Evolutionary conservation across 2,113 vertebrate genomes (phyloP).

Genomic region (Lophotis ruficrista): DNA sequence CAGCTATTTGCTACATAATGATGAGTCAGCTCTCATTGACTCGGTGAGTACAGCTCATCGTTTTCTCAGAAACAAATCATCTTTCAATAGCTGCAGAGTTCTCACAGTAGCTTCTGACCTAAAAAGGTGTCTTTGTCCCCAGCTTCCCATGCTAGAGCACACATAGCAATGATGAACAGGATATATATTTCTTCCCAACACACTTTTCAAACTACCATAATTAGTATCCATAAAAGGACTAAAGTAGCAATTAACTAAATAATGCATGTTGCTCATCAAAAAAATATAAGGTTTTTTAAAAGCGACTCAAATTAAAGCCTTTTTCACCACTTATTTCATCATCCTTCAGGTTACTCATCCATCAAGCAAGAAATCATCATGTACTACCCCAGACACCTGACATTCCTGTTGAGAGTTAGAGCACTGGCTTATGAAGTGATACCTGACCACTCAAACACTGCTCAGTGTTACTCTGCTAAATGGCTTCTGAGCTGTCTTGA

Average conservation of each 20-base stretch:
- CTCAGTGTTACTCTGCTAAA: constrained; percentile 1
- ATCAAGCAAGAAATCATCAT: not conserved
- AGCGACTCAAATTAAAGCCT: not conserved
- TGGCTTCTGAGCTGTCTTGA: not conserved
- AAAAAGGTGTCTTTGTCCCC: not conserved
- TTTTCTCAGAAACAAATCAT: constrained; percentile 12
- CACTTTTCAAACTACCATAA: not conserved
- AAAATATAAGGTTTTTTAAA: constrained; percentile 21
- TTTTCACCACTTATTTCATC: constrained; percentile 3
- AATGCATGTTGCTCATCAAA: constrained; percentile 20
- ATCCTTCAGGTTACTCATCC: not conserved
- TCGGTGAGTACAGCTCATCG: not conserved
- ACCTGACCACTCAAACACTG: not conserved
- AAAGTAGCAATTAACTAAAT: constrained; percentile 50
- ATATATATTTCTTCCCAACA: not conserved
- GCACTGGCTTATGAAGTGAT: not conserved
- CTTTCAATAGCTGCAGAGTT: not conserved
- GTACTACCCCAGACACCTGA: not conserved
- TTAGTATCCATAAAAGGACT: not conserved
- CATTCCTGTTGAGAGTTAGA: not conserved
- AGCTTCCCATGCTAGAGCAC: not conserved
- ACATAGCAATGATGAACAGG: not conserved
- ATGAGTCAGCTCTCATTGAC: constrained; percentile 23
- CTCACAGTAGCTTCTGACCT: not conserved
- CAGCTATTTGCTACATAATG: constrained; percentile 9